Conservation (phyloP, 2,113 vertebrate genomes). For the Notechis scutatus region DNA sequence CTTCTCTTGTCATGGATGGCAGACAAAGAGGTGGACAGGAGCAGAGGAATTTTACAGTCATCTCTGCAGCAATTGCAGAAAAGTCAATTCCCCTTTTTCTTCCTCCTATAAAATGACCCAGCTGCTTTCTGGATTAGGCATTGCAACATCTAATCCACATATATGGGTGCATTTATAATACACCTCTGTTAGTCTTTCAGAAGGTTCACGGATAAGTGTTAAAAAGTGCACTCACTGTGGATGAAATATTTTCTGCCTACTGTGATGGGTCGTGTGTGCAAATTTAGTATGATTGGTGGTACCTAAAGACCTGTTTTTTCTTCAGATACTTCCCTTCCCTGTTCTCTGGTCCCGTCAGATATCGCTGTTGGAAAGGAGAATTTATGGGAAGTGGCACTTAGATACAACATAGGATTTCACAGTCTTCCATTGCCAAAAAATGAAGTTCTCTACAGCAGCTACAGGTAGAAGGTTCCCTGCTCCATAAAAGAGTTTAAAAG, state of each 20-base stretch:
- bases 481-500: background rate
- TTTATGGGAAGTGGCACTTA: background rate
- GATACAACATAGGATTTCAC: background rate
- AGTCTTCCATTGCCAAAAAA: background rate
- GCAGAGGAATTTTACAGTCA: background rate
- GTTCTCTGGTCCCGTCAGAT: background rate
- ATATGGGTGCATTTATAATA: background rate
- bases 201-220: background rate
- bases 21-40: background rate
- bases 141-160: background rate
- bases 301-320: background rate
- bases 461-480: background rate
- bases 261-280: background rate
- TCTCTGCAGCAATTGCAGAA: background rate
- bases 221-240: background rate
- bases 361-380: background rate
- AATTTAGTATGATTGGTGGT: background rate
- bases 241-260: background rate
- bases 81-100: background rate
- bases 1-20: background rate
- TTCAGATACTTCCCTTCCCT: background rate
- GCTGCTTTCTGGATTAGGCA: background rate
- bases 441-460: background rate
- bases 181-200: background rate
- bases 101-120: background rate